phyloP scores from a whole-genome alignment of 2,113 vertebrate genomes.

The Nyctereutes procyonoides region DNA sequence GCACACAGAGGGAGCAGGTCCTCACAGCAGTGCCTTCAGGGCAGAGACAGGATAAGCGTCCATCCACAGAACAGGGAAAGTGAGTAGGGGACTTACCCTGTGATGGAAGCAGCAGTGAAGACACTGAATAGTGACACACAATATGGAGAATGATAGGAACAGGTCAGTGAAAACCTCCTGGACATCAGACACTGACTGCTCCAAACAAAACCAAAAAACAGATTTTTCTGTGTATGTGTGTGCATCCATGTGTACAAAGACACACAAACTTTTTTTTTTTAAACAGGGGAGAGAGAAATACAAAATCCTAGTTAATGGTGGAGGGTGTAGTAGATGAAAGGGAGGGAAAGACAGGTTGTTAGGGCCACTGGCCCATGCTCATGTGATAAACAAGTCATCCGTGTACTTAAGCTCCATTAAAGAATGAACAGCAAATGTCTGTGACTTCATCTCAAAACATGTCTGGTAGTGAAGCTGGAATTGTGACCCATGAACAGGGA shows the following conservation, averaged over 20 bases:
- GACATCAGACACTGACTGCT: no score
- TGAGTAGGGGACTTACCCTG: fast-evolving
- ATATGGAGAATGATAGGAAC: background rate
- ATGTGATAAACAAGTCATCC: no score
- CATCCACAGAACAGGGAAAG: background rate
- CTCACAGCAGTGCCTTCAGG: background rate
- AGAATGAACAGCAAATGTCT: fast-evolving
- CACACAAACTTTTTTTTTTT: background rate
- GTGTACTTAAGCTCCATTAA: no score
- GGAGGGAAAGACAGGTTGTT: background rate
- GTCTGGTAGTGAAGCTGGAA: background rate
- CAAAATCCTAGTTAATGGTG: background rate
- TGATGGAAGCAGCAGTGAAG: background rate
- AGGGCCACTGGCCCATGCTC: no score
- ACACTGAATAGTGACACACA: background rate
- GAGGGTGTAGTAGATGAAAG: background rate
- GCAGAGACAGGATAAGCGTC: fast-evolving
- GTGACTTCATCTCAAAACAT: fast-evolving
- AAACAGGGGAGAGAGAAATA: background rate
- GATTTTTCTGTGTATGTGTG: no score
- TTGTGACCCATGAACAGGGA: no score
- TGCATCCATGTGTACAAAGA: background rate
- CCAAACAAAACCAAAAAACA: background rate
- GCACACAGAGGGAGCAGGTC: background rate
- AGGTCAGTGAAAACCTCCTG: background rate